phyloP scores from a whole-genome alignment of 92 coral and sea anemone species.

The Nematostella vectensis region DNA sequence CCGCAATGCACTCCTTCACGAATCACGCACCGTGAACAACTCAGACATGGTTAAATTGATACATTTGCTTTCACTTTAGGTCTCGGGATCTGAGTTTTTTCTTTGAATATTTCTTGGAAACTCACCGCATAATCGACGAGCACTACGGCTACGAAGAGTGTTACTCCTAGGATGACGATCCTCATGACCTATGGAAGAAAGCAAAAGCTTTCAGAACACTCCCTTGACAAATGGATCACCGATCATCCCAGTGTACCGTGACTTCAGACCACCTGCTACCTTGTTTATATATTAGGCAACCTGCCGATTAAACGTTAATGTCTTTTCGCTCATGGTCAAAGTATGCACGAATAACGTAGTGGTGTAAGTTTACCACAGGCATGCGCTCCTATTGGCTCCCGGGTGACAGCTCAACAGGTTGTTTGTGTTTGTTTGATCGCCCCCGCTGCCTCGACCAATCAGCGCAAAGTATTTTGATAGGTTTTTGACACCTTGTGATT shows the following conservation, averaged over 20 bases:
- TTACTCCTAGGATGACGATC: conserved; percentile 92
- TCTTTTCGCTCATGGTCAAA: conserved; percentile 86
- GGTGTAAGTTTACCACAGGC: conserved; percentile 53
- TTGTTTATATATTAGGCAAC: conserved; percentile 99
- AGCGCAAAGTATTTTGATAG: conserved; percentile 25
- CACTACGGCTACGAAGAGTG: conserved; percentile 86
- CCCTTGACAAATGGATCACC: conserved; percentile 52
- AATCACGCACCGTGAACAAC: no score
- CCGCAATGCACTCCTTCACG: no score
- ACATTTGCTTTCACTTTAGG: no score
- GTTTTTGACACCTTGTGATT: no score
- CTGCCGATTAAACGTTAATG: conserved; percentile 80
- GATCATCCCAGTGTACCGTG: conserved; percentile 65
- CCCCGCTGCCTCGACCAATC: conserved; percentile 58
- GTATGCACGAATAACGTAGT: conserved; percentile 99
- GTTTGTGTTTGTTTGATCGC: conserved; percentile 32
- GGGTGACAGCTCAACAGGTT: conserved; percentile 58
- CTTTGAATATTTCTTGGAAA: no score
- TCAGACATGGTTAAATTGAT: no score
- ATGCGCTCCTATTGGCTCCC: conserved; percentile 60
- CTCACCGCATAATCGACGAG: conserved; percentile 85
- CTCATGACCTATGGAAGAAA: conserved; percentile 93
- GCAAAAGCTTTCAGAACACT: conserved; percentile 70
- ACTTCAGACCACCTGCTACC: conserved; percentile 77
- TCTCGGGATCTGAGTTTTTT: no score